Conservation (phyloP, 2,797 vertebrate species). For the Dendrocincla fuliginosa region DNA sequence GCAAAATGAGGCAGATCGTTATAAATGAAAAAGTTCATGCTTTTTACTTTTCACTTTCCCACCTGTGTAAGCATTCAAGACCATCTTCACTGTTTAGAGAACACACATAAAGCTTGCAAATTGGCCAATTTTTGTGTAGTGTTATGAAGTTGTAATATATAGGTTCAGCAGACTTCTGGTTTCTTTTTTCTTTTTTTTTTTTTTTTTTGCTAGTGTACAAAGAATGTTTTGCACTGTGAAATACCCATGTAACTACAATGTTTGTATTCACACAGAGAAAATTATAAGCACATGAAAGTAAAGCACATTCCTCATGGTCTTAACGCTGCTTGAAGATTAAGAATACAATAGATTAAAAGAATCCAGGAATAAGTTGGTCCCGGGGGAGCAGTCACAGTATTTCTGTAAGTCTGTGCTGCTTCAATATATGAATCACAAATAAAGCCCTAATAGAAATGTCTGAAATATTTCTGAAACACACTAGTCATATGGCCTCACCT, state of each 20-base stretch:
- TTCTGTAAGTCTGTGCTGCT: background rate
- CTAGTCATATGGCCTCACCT: background rate
- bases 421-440: background rate
- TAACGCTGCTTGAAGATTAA: conserved; percentile 50
- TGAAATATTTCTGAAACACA: background rate
- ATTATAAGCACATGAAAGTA: conserved; percentile 45
- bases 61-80: background rate
- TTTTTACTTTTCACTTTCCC: background rate
- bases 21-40: background rate
- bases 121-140: background rate
- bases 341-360: conserved; percentile 65
- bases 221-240: background rate
- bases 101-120: background rate
- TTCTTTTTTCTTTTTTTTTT: background rate
- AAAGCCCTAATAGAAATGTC: background rate
- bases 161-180: background rate
- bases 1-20: background rate
- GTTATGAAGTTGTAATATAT: background rate
- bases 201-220: background rate
- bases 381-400: background rate
- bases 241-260: background rate
- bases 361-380: conserved; percentile 25
- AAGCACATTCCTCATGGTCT: conserved; percentile 54
- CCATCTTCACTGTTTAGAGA: background rate
- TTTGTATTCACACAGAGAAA: conserved; percentile 50